These are phyloP conservation scores for Actenoides hombroni DNA, from an alignment of 2,113 vertebrate genomes.

Conservation along the genomic window DNA sequence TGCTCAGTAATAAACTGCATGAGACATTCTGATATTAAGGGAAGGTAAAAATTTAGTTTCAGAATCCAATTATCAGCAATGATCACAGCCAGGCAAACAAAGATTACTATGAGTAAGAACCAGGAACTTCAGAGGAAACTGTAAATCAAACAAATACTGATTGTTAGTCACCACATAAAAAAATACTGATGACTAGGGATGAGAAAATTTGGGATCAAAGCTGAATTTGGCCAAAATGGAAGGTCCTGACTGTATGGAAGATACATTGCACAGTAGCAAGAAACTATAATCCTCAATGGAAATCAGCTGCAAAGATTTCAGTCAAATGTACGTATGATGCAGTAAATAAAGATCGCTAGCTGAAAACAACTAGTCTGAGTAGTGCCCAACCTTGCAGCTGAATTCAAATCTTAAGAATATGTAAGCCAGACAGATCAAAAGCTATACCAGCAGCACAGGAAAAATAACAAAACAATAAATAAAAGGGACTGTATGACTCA, in stretches of 20 bases:
- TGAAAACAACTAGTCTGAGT: background rate
- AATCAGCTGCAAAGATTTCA: background rate
- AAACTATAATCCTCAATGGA: background rate
- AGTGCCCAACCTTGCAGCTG: background rate
- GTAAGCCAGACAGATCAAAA: background rate
- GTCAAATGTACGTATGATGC: background rate
- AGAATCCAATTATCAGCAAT: background rate
- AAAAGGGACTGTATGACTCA: background rate
- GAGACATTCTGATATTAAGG: background rate
- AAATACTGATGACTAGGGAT: background rate
- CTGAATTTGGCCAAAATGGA: slow-evolving; percentile 20
- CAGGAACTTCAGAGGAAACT: background rate
- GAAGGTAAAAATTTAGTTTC: background rate
- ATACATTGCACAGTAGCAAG: background rate
- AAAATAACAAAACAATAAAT: background rate
- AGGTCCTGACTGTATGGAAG: background rate
- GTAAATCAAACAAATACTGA: slow-evolving; percentile 33
- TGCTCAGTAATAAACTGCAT: background rate
- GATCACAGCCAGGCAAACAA: background rate
- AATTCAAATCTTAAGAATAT: background rate
- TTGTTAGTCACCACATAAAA: slow-evolving; percentile 20
- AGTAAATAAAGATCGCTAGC: background rate
- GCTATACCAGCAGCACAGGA: background rate
- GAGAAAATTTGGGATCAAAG: background rate
- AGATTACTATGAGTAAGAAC: background rate